Conservation (phyloP, 1,140 invertebrate genomes). For the Bicyclus anynana region DNA sequence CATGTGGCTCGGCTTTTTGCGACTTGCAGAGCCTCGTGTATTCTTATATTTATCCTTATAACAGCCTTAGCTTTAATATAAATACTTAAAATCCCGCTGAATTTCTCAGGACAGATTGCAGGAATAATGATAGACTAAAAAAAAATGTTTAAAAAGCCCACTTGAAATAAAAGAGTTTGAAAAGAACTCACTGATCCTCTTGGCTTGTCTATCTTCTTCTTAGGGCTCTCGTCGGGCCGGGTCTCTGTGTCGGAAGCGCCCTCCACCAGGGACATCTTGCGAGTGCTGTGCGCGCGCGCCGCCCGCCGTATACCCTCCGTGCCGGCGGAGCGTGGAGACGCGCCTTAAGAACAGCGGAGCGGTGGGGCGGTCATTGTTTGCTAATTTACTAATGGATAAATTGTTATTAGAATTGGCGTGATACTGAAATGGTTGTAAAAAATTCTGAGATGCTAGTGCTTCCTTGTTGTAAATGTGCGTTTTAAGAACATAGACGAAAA, state of each 20-base stretch:
- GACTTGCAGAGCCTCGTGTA: no score
- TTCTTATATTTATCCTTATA: no score
- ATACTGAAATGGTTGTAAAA: neutral
- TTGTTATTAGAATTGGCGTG: conserved; percentile 15
- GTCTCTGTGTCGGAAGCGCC: conserved; percentile 63
- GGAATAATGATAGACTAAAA: no score
- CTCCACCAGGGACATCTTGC: conserved; percentile 68
- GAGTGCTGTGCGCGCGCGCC: conserved; percentile 38
- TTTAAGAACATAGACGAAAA: no score
- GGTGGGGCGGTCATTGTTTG: conserved; percentile 40
- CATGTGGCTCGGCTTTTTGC: no score
- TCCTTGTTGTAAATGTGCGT: no score
- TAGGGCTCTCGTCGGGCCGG: conserved; percentile 37
- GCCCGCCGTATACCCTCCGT: conserved; percentile 43
- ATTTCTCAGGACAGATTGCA: no score
- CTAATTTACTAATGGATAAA: conserved; percentile 25
- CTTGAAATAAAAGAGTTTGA: neutral
- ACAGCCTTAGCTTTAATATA: no score
- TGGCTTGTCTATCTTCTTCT: conserved; percentile 42
- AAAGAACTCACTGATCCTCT: conserved; percentile 34
- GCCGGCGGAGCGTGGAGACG: conserved; percentile 47
- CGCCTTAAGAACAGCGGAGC: conserved; percentile 37
- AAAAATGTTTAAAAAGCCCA: no score
- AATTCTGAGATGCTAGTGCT: no score
- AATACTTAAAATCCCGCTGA: no score